Evolutionary conservation across 2,888 invertebrate species (phyloP).

Genomic region (Leptopterna dolabrata): DNA sequence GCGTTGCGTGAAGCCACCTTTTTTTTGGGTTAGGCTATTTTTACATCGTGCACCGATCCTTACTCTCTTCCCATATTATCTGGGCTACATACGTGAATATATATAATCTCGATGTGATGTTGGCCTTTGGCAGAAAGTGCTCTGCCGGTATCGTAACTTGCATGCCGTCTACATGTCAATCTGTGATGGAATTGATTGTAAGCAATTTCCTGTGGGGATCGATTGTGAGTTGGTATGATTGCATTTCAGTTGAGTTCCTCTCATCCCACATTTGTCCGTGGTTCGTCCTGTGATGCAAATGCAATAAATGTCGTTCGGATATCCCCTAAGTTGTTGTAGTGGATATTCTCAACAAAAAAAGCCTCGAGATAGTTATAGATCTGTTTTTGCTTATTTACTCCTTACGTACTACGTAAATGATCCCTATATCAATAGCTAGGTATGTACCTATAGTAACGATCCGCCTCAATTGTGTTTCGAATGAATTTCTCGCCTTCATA

Average conservation of each 20-base stretch:
- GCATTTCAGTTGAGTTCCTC: neutral
- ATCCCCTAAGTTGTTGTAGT: too few species aligned
- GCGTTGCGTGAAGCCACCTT: constrained; percentile 21
- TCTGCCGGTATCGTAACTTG: neutral
- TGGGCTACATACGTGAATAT: neutral
- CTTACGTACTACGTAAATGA: too few species aligned
- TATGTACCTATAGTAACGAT: too few species aligned
- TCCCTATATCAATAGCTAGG: too few species aligned
- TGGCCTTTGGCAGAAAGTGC: neutral
- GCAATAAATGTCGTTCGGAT: too few species aligned
- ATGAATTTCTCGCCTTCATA: too few species aligned
- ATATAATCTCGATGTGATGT: neutral
- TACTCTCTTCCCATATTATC: neutral
- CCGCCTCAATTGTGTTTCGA: too few species aligned
- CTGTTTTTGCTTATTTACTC: too few species aligned
- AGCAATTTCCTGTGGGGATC: constrained; percentile 33
- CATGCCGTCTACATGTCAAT: constrained; percentile 23
- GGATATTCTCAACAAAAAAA: too few species aligned
- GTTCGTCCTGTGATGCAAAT: too few species aligned
- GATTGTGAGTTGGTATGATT: neutral
- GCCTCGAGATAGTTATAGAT: too few species aligned
- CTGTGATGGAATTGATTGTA: constrained; percentile 29
- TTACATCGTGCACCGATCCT: neutral
- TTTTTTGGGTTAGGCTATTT: neutral
- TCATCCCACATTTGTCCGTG: neutral